Base-by-base conservation (phyloP, 2,797 vertebrate genomes). In the Mus caroli region DNA sequence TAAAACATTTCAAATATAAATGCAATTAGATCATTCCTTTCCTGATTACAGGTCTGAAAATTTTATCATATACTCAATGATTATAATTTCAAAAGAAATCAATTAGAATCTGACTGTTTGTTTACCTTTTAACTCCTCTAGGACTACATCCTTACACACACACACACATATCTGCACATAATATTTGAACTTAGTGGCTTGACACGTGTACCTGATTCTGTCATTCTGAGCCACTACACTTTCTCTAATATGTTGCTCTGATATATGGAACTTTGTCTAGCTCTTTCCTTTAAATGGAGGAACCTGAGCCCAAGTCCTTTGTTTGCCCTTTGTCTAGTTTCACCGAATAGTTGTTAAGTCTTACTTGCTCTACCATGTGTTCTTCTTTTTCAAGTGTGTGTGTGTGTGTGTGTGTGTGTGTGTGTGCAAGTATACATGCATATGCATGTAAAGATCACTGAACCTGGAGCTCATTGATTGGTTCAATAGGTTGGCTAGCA, bases 1-100 rank as follows among this genome's bases (percentile, higher is more conserved):
- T 24, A 54, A 92, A 80, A 43, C n/a, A n/a, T 94, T 78, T 31
- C 26, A 69, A 96, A 69, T 7, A 31, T 69, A 87, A 64, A 78
- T 69, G 24, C 1, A 13, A 26, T 54, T 4, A 7, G 22, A 5
- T 37, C 26, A 76, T 73, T 77, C 46, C 17, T 73, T 54, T 85
- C n/a, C 73, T 26, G 6, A 10, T n/a, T 54, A 28, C 75, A 56
- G 17, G 37, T 46, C 43, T 88, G 12, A 1, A 22, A 26, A 13
- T 43, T 0, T 75, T 62, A 93, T 43, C 34, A 24, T 77, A 50
- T 77, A 52, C 76, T 77, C 40, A 62, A 31, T 64, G 26, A 6
- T 69, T 58, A 86, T 8, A 54, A 31, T 82, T 31, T 34, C n/a
- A 78, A 91, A 19, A 86, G 77, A 80, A 28, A 26, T 24, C 13